Conservation (phyloP, 2,113 vertebrate species). For the Scopus umbretta region DNA sequence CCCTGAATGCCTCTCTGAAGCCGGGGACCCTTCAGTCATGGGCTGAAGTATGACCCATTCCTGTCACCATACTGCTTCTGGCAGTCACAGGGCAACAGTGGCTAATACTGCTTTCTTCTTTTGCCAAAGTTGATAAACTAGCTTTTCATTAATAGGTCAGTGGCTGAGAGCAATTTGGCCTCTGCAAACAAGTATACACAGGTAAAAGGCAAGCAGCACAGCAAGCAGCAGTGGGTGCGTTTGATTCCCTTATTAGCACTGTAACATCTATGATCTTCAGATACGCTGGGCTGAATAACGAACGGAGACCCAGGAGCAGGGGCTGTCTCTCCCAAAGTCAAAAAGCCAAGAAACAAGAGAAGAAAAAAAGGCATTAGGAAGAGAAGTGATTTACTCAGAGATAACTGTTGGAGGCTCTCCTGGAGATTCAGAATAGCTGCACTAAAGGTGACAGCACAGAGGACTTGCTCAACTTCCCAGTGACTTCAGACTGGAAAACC, state of each 20-base stretch:
- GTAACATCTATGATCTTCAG: not conserved
- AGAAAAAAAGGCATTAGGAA: not conserved
- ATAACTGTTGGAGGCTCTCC: not conserved
- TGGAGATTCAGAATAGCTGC: not conserved
- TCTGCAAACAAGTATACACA: not conserved
- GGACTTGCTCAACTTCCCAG: not conserved
- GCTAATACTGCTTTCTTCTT: not conserved
- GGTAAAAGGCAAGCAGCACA: not conserved
- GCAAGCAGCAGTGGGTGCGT: not conserved
- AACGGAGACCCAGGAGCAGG: not conserved
- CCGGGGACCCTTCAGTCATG: not conserved
- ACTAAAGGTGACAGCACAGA: not conserved
- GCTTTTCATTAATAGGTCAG: not conserved
- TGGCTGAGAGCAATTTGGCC: not conserved
- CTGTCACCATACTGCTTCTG: not conserved
- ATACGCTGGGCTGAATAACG: not conserved
- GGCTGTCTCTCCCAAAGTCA: not conserved
- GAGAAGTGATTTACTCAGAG: not conserved
- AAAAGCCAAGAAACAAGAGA: not conserved
- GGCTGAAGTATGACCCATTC: not conserved
- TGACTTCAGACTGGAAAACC: not conserved
- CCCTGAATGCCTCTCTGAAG: slow-evolving; percentile 14
- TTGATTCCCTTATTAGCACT: not conserved
- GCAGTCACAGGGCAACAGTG: not conserved
- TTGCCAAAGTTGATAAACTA: not conserved